Evolutionary conservation across 2,113 vertebrate species (phyloP).

Genomic region (Tyrannus savana): DNA sequence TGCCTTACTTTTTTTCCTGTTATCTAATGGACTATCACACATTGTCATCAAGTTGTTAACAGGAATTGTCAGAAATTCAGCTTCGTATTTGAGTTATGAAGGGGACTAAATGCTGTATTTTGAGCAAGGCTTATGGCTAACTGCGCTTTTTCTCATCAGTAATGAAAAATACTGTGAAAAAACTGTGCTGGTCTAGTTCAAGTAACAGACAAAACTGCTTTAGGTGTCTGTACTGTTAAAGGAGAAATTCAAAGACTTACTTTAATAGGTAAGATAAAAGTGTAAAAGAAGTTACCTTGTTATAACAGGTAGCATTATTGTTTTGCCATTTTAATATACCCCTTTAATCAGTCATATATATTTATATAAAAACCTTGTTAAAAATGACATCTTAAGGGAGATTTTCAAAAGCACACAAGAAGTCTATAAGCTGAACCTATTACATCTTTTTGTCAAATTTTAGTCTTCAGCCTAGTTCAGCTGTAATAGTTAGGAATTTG

Average conservation of each 20-base stretch:
- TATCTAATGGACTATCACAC: background rate
- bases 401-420: background rate
- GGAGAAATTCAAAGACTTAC: background rate
- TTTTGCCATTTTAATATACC: background rate
- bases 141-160: background rate
- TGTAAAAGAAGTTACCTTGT: background rate
- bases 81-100: background rate
- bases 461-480: background rate
- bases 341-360: background rate
- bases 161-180: background rate
- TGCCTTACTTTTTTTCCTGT: background rate
- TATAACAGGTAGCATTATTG: background rate
- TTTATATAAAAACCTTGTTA: background rate
- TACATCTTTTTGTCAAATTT: background rate
- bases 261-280: background rate
- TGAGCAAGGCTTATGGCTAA: background rate
- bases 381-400: background rate
- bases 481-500: background rate
- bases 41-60: background rate
- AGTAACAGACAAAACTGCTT: background rate
- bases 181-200: background rate
- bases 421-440: background rate
- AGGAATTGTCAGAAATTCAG: background rate
- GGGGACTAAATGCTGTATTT: background rate
- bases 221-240: background rate